Conservation (phyloP, 2,888 invertebrate genomes). For the Anoncus sp. region DNA sequence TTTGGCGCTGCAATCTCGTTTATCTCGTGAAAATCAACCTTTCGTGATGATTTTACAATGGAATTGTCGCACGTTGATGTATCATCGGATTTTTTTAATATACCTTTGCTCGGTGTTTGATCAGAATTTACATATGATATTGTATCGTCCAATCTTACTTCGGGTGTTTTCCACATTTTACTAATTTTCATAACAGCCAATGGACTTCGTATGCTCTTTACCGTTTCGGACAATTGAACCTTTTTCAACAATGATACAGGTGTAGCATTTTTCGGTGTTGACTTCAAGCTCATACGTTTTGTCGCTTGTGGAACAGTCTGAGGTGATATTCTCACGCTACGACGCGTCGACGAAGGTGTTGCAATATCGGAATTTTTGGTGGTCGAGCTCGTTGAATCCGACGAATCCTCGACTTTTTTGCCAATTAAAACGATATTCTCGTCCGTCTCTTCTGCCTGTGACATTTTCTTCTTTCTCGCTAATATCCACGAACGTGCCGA, state of each 20-base stretch:
- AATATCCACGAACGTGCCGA: constrained; percentile 72
- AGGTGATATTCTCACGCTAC: constrained; percentile 12
- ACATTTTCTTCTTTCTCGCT: constrained; percentile 71
- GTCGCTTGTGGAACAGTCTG: constrained; percentile 4
- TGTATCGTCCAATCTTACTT: constrained; percentile 71
- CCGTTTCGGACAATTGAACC: constrained; percentile 63
- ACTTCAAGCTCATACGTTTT: constrained; percentile 37
- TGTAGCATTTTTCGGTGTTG: constrained; percentile 13
- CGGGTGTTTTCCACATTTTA: constrained; percentile 75
- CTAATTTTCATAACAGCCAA: constrained; percentile 75
- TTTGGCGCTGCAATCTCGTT: constrained; percentile 66
- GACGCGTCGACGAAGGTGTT: not conserved
- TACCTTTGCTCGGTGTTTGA: constrained; percentile 78
- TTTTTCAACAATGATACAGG: constrained; percentile 54
- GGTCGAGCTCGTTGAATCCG: constrained; percentile 22
- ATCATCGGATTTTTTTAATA: constrained; percentile 73
- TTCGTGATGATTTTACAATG: constrained; percentile 68
- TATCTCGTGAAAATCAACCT: constrained; percentile 77
- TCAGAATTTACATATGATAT: constrained; percentile 76
- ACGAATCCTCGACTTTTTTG: no score
- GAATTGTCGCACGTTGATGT: constrained; percentile 39
- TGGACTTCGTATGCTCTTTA: constrained; percentile 65
- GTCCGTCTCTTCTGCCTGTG: constrained; percentile 7
- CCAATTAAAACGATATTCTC: constrained; percentile 15
- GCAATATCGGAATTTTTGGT: constrained; percentile 1